These are phyloP conservation scores for Pangasius mekongensis DNA, from an alignment of 2,797 vertebrate species.

Conservation along the genomic window DNA sequence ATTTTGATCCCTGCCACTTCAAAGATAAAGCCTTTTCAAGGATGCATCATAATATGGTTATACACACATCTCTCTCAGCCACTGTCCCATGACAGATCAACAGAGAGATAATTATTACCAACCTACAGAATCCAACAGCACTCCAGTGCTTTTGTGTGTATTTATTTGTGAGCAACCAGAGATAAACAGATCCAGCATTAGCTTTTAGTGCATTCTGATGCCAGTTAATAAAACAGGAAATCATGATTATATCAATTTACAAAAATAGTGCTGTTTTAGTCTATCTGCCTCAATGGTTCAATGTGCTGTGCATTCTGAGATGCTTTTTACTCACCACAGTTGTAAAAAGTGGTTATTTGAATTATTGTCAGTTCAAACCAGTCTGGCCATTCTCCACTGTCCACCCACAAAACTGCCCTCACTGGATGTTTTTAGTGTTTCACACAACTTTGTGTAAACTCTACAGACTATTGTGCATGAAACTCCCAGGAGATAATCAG, in stretches of 20 bases:
- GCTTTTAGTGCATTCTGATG: background rate
- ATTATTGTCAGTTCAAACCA: background rate
- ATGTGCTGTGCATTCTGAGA: background rate
- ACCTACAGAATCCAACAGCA: background rate
- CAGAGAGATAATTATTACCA: slow-evolving; percentile 33
- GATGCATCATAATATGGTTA: slow-evolving; percentile 34
- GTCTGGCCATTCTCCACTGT: background rate
- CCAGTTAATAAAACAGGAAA: background rate
- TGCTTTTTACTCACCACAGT: background rate
- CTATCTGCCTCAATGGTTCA: background rate
- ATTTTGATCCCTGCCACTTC: slow-evolving; percentile 63
- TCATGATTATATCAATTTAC: background rate
- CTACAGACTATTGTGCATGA: background rate
- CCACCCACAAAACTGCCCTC: too few relatives aligned
- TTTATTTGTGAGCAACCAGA: background rate
- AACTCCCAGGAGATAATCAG: background rate
- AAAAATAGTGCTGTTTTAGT: background rate
- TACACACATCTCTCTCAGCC: slow-evolving; percentile 1
- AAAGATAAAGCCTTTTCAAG: slow-evolving; percentile 40
- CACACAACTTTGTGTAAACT: background rate
- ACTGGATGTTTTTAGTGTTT: background rate
- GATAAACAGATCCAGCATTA: background rate
- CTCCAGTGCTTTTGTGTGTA: background rate
- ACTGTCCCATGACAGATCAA: slow-evolving; percentile 36
- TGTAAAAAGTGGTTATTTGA: background rate